Percentiles rank a stretch among this genome's conserved stretches.
These are phyloP conservation scores for Ricordea florida DNA, from an alignment of 92 coral and sea anemone species.

Conservation along the genomic window DNA sequence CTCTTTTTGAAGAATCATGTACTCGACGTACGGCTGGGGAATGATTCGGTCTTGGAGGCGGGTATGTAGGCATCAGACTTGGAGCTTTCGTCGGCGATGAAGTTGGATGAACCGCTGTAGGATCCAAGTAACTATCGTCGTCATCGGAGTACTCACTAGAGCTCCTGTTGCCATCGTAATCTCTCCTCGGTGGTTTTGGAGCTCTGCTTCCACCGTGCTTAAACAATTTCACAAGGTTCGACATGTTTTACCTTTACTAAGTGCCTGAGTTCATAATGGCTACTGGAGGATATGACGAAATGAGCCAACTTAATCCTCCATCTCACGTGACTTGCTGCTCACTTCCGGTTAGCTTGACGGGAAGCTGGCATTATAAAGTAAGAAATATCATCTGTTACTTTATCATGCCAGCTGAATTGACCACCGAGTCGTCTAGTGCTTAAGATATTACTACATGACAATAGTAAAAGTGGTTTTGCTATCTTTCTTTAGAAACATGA, in stretches of 20 bases:
- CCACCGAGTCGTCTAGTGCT: too few species aligned
- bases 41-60: conserved; percentile 99
- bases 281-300: conserved; percentile 27
- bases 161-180: conserved; percentile 67
- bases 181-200: conserved; percentile 77
- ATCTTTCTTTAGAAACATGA: too few species aligned
- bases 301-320: background rate
- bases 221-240: conserved; percentile 57
- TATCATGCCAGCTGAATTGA: too few species aligned
- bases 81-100: conserved; percentile 62
- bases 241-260: background rate
- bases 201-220: conserved; percentile 70
- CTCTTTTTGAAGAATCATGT: conserved; percentile 42
- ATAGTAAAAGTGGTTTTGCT: too few species aligned
- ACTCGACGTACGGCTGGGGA: conserved; percentile 66
- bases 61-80: conserved; percentile 83
- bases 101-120: conserved; percentile 73
- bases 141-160: conserved; percentile 54
- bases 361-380: too few species aligned
- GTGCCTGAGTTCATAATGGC: conserved; percentile 28
- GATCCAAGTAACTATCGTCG: conserved; percentile 85
- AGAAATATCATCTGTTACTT: too few species aligned
- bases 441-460: too few species aligned
- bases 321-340: conserved; percentile 20
- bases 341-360: conserved; percentile 13